Base-by-base conservation (phyloP, 2,797 vertebrate genomes). In the Melopsittacus undulatus region DNA sequence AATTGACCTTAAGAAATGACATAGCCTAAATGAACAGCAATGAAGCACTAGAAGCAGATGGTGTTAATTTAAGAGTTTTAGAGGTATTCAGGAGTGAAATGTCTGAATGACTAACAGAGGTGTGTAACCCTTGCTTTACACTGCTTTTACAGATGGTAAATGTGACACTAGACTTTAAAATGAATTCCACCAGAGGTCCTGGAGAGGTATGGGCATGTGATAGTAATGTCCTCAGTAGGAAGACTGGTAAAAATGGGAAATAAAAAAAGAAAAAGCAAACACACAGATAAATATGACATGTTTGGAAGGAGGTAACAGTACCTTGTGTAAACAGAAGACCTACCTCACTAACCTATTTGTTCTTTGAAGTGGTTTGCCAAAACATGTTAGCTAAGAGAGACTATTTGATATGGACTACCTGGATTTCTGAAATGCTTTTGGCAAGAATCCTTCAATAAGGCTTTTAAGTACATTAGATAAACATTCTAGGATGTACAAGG, bases 281-380 rank as follows among this genome's bases (percentile, higher is more conserved):
- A 75, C 7, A 64, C 14, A 90, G 38, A 36, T 30, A 76, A 79
- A 54, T 30, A 43, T 1, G 2, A 42, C 24, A 14, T 45, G 5
- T 82, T 75, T 76, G 29, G 49, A 69, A 94, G 66, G 34, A 78
- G 34, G 75, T 92, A 84, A 26, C 38, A 69, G 23, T 66, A 78
- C 12, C 15, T 42, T 56, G 12, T 79, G 34, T 59, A 43, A 87
- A 82, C 43, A 43, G 36, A 91, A 84, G 38, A 69, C 32, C 23
- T 76, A 14, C 32, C 18, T 90, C 46, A 73, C 30, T 72, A 76
- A 52, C 32, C 4, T 73, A 4, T 30, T 42, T 30, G 7, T 42
- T 59, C 69, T 90, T 92, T 90, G 83, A 96, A 84, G 89, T n/a
- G 24, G 43, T 79, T 84, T 92, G 62, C 46, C 32, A 75, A 84